A percentile compares a stretch with the other conserved stretches of the same genome.
Evolutionary conservation across 2,797 vertebrate genomes (phyloP).

Genomic region (Coregonus sp.): DNA sequence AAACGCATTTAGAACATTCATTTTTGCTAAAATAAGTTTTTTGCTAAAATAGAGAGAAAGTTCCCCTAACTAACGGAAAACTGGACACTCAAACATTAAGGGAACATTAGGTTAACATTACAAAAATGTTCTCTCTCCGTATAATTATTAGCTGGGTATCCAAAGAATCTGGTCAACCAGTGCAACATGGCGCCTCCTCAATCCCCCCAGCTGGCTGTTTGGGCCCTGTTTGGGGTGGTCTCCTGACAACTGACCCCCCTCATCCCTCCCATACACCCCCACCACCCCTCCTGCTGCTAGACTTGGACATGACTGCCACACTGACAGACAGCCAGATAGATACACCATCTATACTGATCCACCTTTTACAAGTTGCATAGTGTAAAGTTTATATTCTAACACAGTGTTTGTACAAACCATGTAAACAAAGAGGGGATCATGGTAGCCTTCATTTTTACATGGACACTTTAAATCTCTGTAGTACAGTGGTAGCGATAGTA

Average conservation of each 20-base stretch:
- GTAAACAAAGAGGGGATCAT: background rate
- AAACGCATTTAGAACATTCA: too few species aligned
- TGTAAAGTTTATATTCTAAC: background rate
- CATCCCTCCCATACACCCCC: slow-evolving; percentile 39
- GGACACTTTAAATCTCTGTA: background rate
- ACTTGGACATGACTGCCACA: background rate
- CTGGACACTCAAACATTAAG: too few species aligned
- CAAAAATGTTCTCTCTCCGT: too few species aligned
- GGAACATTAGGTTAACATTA: background rate
- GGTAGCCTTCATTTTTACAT: background rate
- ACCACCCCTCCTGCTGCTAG: slow-evolving; percentile 31
- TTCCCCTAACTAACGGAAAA: too few species aligned
- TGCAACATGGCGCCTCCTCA: slow-evolving; percentile 71
- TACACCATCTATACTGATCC: background rate
- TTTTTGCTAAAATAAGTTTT: too few species aligned
- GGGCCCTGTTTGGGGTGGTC: slow-evolving; percentile 73
- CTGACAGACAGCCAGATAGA: slow-evolving; percentile 2
- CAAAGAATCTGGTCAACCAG: slow-evolving; percentile 77
- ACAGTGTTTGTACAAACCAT: too few species aligned
- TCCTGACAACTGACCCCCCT: slow-evolving; percentile 76
- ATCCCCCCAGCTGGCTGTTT: slow-evolving; percentile 78
- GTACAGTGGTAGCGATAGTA: background rate
- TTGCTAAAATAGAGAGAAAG: too few species aligned
- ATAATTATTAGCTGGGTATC: slow-evolving; percentile 51
- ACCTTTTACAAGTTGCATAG: background rate